Percentiles rank a stretch among this genome's conserved stretches.
These are phyloP conservation scores for Leiothrix lutea DNA, from an alignment of 2,113 vertebrate genomes.

Conservation along the genomic window DNA sequence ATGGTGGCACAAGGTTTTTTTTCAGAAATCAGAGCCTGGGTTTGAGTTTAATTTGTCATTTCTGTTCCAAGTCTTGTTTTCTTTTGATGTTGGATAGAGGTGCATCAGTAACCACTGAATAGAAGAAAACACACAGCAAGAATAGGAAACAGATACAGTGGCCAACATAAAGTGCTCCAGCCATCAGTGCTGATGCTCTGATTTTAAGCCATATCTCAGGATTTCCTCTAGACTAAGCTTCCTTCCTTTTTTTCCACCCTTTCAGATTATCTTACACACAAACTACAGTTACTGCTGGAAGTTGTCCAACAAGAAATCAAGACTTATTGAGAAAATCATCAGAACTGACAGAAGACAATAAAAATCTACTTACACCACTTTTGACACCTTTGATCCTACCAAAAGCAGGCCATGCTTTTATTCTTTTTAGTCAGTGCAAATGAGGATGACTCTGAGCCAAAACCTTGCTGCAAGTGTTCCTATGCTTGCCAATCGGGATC, in stretches of 20 bases:
- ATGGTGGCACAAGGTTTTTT: neutral
- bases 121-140: neutral
- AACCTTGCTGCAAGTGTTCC: neutral
- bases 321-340: slow-evolving; percentile 62
- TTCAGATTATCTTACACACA: slow-evolving; percentile 68
- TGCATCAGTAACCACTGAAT: neutral
- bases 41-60: neutral
- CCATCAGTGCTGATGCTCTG: neutral
- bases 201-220: neutral
- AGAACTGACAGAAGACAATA: neutral
- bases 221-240: neutral
- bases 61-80: neutral
- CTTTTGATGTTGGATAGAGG: neutral
- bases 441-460: neutral
- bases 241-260: neutral
- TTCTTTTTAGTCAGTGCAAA: neutral
- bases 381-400: neutral
- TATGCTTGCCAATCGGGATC: neutral
- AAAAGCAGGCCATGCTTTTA: neutral
- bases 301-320: slow-evolving; percentile 73
- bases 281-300: slow-evolving; percentile 72
- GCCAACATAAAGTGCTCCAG: neutral
- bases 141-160: neutral
- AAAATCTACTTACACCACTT: neutral
- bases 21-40: neutral